Evolutionary conservation across 2,113 vertebrate genomes (phyloP).

Genomic region (Odocoileus virginianus): DNA sequence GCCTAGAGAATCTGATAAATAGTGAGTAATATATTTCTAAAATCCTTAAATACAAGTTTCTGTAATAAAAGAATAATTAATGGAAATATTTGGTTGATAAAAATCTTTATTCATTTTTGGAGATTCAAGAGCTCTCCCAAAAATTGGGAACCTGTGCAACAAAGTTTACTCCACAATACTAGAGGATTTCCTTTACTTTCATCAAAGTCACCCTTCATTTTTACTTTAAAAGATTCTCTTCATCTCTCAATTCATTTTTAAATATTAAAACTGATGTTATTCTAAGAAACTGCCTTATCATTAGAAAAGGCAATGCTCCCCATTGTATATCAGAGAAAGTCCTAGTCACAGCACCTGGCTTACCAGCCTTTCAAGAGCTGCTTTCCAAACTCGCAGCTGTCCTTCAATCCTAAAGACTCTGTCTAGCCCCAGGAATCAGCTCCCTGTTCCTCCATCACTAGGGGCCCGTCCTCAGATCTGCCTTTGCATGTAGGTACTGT

Average conservation of each 20-base stretch:
- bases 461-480: neutral
- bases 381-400: neutral
- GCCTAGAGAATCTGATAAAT: slow-evolving; percentile 4
- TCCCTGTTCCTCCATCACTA: neutral
- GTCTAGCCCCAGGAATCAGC: neutral
- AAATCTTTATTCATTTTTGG: slow-evolving; percentile 1
- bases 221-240: slow-evolving; percentile 6
- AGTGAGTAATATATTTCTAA: neutral
- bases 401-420: neutral
- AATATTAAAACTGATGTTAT: slow-evolving; percentile 8
- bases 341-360: neutral
- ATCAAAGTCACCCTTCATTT: slow-evolving; percentile 26
- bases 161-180: neutral
- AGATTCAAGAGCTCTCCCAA: neutral
- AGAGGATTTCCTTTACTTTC: neutral
- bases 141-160: neutral
- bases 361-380: neutral
- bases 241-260: slow-evolving; percentile 12
- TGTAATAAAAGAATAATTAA: slow-evolving; percentile 52
- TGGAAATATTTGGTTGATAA: slow-evolving; percentile 20
- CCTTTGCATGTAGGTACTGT: neutral
- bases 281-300: slow-evolving; percentile 2
- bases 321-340: neutral
- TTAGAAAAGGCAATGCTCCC: neutral
- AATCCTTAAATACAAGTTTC: slow-evolving; percentile 4